Evolutionary conservation across 2,797 vertebrate species (phyloP).

Genomic region (Apogon hyalosoma): DNA sequence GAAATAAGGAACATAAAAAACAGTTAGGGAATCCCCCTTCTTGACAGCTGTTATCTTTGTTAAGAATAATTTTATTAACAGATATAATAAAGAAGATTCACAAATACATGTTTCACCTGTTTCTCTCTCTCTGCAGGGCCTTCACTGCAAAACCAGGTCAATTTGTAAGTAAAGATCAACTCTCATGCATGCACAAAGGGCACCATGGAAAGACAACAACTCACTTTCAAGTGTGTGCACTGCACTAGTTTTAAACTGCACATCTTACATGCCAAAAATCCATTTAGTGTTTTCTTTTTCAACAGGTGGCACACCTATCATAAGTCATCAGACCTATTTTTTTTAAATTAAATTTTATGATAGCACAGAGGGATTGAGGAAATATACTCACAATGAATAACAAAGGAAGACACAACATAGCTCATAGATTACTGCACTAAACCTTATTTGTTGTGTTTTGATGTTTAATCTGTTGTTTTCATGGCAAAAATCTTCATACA

Average conservation of each 20-base stretch:
- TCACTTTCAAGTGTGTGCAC: neutral
- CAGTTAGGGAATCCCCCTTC: constrained; percentile 38
- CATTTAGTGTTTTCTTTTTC: neutral
- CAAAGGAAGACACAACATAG: neutral
- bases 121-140: constrained; percentile 68
- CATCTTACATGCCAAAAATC: neutral
- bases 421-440: neutral
- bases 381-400: neutral
- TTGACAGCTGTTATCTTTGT: neutral
- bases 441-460: no score
- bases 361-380: neutral
- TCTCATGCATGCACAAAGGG: neutral
- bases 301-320: neutral
- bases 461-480: no score
- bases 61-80: neutral
- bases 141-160: constrained; percentile 72
- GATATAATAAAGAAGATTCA: neutral
- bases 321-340: neutral
- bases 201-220: neutral
- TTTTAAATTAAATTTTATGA: neutral
- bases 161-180: constrained; percentile 68
- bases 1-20: constrained; percentile 61
- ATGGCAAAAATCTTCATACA: neutral
- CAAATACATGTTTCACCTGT: neutral
- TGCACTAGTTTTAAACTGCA: no score